These are phyloP conservation scores for Motacilla alba DNA, from an alignment of 2,113 vertebrate genomes.

Conservation along the genomic window DNA sequence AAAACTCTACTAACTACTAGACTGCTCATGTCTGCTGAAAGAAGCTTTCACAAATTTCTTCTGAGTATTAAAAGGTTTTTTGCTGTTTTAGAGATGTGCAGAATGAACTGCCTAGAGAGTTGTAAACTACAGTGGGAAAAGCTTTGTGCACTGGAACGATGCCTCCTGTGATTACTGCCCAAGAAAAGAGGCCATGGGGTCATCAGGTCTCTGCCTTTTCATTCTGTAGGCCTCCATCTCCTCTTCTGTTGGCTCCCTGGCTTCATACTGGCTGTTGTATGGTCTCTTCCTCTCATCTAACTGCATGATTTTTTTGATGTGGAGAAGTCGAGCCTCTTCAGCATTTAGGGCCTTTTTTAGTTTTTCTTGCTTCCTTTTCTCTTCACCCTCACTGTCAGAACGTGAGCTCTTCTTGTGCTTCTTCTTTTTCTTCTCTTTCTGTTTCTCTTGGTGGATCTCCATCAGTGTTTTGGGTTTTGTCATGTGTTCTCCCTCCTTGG, in stretches of 20 bases:
- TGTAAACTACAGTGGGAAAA: neutral
- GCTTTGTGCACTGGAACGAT: neutral
- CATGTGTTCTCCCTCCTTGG: constrained; percentile 61
- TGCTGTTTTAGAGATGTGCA: neutral
- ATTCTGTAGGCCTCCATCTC: constrained; percentile 97
- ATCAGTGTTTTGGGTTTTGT: constrained; percentile 84
- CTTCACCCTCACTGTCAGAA: constrained; percentile 88
- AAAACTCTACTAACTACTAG: neutral
- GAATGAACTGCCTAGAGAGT: neutral
- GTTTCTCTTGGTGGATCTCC: constrained; percentile 94
- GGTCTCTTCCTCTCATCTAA: constrained; percentile 91
- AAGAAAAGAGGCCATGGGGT: constrained; percentile 95
- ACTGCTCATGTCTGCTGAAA: neutral
- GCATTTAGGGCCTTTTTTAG: constrained; percentile 93
- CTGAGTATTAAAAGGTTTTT: neutral
- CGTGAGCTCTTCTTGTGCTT: constrained; percentile 84
- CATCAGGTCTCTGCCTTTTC: constrained; percentile 87
- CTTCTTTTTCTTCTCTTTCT: constrained; percentile 91
- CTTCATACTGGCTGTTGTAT: constrained; percentile 84
- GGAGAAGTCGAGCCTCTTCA: constrained; percentile 89
- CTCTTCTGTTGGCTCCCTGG: constrained; percentile 91
- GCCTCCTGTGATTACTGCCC: constrained; percentile 69
- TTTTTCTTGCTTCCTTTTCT: constrained; percentile 91
- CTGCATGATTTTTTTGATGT: constrained; percentile 86
- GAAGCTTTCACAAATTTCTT: neutral